Evolutionary conservation across 2,888 invertebrate genomes (phyloP).

Genomic region (Trachelus stipa): DNA sequence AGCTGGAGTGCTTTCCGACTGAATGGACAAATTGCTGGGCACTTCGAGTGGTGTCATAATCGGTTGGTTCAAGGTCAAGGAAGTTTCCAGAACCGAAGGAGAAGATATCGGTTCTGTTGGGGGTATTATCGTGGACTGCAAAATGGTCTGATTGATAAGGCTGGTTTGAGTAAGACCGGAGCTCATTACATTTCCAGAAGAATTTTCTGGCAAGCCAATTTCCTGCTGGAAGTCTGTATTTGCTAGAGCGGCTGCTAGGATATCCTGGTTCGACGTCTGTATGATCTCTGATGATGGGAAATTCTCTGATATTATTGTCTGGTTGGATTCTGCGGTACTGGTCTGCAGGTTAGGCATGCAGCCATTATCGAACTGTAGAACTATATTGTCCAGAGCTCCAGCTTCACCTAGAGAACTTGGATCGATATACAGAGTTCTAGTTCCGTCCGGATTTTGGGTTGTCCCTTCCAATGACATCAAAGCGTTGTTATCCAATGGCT

Average conservation of each 20-base stretch:
- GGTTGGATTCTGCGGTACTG: conserved; percentile 56
- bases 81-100: conserved; percentile 80
- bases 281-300: conserved; percentile 48
- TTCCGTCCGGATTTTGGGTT: conserved; percentile 56
- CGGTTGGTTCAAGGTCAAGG: conserved; percentile 79
- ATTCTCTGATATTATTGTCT: conserved; percentile 43
- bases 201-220: conserved; percentile 55
- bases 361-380: conserved; percentile 69
- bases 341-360: conserved; percentile 46
- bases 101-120: conserved; percentile 69
- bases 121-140: conserved; percentile 69
- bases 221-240: conserved; percentile 79
- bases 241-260: conserved; percentile 80
- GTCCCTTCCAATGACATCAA: conserved; percentile 69
- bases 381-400: conserved; percentile 68
- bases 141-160: conserved; percentile 72
- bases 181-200: conserved; percentile 66
- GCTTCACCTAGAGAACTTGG: conserved; percentile 67
- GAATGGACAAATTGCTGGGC: conserved; percentile 69
- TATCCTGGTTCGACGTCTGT: conserved; percentile 72
- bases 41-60: conserved; percentile 86
- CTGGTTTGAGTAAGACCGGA: conserved; percentile 69
- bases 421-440: conserved; percentile 64
- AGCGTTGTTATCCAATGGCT: conserved; percentile 79
- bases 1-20: conserved; percentile 59